Percentiles rank a stretch among this genome's conserved stretches.
Evolutionary conservation across 2,113 vertebrate genomes (phyloP).

Genomic region (Grantiella picta): DNA sequence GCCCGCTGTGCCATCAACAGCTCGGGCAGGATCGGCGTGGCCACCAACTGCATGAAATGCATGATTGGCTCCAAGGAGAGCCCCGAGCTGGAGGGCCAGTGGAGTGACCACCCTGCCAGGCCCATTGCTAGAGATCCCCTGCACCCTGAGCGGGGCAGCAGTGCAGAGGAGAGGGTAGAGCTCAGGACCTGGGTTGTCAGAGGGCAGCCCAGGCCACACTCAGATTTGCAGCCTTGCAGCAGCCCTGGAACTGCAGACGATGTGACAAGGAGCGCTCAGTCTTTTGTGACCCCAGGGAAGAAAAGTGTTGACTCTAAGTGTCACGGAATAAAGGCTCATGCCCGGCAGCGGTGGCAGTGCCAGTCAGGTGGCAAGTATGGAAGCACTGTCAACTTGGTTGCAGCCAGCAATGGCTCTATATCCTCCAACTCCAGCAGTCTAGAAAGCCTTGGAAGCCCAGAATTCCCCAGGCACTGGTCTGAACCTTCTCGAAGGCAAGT

Average conservation of each 20-base stretch:
- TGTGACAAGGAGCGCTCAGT: constrained; percentile 37
- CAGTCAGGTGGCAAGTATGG: constrained; percentile 71
- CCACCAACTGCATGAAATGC: constrained; percentile 91
- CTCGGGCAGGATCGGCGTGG: constrained; percentile 84
- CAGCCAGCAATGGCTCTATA: constrained; percentile 60
- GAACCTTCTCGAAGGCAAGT: constrained; percentile 80
- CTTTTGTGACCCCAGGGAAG: constrained; percentile 55
- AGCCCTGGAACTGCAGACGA: constrained; percentile 42
- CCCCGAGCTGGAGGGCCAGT: constrained; percentile 79
- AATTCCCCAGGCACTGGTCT: constrained; percentile 68
- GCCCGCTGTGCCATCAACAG: constrained; percentile 84
- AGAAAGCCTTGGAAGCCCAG: constrained; percentile 78
- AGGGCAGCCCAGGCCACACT: constrained; percentile 40
- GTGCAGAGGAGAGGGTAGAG: constrained; percentile 63
- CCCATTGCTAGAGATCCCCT: not conserved
- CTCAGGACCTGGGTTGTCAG: constrained; percentile 44
- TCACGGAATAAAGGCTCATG: constrained; percentile 63
- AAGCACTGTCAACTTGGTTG: constrained; percentile 63
- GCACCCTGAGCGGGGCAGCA: not conserved
- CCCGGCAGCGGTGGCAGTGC: constrained; percentile 70
- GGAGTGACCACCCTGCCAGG: constrained; percentile 50
- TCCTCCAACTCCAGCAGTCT: constrained; percentile 85
- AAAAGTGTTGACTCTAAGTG: constrained; percentile 61
- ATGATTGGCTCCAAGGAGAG: constrained; percentile 85
- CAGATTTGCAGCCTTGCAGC: constrained; percentile 46